Percentiles rank a stretch among this genome's conserved stretches.
Evolutionary conservation across 2,797 vertebrate species (phyloP).

Genomic region (Sylvilagus floridanus): DNA sequence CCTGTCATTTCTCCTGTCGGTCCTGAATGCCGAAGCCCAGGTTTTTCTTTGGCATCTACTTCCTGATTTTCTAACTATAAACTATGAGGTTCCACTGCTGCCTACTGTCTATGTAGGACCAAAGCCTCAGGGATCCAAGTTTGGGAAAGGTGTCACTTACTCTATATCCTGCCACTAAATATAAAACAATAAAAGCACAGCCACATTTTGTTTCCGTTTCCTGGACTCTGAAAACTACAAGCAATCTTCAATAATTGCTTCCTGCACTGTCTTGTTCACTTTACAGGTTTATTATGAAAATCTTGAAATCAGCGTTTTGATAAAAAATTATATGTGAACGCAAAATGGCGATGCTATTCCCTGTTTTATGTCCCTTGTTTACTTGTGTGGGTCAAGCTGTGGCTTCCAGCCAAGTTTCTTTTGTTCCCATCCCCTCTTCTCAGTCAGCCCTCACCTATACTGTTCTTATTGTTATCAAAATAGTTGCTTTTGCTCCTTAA

Average conservation of each 20-base stretch:
- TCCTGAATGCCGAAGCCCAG: slow-evolving; percentile 22
- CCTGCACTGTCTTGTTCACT: slow-evolving; percentile 43
- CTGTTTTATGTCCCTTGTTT: slow-evolving; percentile 44
- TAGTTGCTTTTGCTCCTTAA: slow-evolving; percentile 72
- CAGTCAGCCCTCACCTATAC: slow-evolving; percentile 8
- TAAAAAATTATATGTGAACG: slow-evolving; percentile 38
- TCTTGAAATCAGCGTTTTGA: slow-evolving; percentile 9
- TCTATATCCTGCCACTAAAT: slow-evolving; percentile 8
- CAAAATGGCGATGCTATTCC: not conserved
- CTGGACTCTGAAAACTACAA: slow-evolving; percentile 56
- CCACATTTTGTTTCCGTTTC: slow-evolving; percentile 45
- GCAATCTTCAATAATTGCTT: slow-evolving; percentile 52
- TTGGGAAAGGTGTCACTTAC: not conserved
- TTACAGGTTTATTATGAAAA: slow-evolving; percentile 51
- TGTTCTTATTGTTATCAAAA: slow-evolving; percentile 70
- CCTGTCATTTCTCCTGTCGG: slow-evolving; percentile 21
- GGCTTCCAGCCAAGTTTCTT: slow-evolving; percentile 48
- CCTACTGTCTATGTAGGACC: not conserved
- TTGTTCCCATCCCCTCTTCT: slow-evolving; percentile 39
- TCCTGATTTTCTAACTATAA: slow-evolving; percentile 50
- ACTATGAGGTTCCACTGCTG: not conserved
- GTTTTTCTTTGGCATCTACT: slow-evolving; percentile 17
- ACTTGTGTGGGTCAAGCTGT: not conserved
- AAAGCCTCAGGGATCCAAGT: not conserved
- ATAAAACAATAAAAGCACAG: slow-evolving; percentile 30